Conservation (phyloP, 2,113 vertebrate species). For the Pandion haliaetus region DNA sequence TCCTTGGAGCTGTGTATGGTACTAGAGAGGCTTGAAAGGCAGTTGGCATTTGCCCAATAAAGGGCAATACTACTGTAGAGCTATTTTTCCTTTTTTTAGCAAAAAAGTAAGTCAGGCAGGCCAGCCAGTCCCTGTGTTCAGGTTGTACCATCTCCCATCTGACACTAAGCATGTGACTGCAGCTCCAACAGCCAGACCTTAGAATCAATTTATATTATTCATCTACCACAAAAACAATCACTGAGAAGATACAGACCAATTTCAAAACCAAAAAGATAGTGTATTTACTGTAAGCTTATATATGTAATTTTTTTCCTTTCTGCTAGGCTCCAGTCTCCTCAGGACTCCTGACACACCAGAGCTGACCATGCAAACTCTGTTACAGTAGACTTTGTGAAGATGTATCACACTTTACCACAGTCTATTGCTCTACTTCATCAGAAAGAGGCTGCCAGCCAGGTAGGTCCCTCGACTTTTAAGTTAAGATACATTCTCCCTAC, state of each 20-base stretch:
- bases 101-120: background rate
- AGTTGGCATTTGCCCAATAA: accelerated
- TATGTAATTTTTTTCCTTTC: background rate
- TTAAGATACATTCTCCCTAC: background rate
- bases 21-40: background rate
- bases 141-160: background rate
- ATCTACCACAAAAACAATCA: background rate
- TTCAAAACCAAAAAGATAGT: background rate
- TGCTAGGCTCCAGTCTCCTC: background rate
- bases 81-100: background rate
- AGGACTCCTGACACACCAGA: background rate
- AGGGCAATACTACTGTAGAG: background rate
- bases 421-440: background rate
- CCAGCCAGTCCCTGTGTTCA: background rate
- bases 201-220: background rate
- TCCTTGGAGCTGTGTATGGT: background rate
- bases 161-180: background rate
- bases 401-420: background rate
- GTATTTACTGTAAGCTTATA: background rate
- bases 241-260: background rate
- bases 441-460: background rate
- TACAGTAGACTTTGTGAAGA: background rate
- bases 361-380: background rate
- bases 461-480: background rate
- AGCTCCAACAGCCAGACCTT: background rate